Evolutionary conservation across 2,113 vertebrate genomes (phyloP).

Genomic region (Ancistrus triradiatus): DNA sequence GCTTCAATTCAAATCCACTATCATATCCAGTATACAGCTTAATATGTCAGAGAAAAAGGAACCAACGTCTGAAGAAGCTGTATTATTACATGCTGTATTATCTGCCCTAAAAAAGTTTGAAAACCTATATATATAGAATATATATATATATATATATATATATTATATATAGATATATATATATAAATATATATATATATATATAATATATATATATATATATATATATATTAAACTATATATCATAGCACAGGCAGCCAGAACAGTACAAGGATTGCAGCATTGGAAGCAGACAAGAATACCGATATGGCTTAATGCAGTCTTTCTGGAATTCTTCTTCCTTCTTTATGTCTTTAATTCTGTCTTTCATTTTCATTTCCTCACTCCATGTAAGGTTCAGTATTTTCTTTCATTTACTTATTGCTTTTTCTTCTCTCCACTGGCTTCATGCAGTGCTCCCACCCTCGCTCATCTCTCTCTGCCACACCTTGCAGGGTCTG

Average conservation of each 20-base stretch:
- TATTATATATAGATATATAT: no score
- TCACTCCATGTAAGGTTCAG: not conserved
- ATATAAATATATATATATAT: no score
- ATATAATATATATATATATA: no score
- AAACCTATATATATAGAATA: no score
- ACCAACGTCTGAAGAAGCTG: no score
- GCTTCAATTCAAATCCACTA: not conserved
- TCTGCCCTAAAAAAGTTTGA: no score
- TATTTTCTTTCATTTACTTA: conserved; percentile 2
- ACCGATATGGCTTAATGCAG: conserved; percentile 6
- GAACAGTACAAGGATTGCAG: conserved; percentile 37
- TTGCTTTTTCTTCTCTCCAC: not conserved
- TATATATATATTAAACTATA: no score
- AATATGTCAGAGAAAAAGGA: not conserved
- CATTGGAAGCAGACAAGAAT: conserved; percentile 26
- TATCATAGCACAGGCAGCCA: not conserved
- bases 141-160: no score
- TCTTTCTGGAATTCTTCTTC: not conserved
- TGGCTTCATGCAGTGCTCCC: not conserved
- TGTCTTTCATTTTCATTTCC: not conserved
- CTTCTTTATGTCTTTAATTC: not conserved
- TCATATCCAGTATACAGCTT: no score
- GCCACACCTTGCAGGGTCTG: conserved; percentile 26
- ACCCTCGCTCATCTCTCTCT: not conserved
- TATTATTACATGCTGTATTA: no score